Evolutionary conservation across 2,888 invertebrate species (phyloP).

Genomic region (Alloplasta piceator): DNA sequence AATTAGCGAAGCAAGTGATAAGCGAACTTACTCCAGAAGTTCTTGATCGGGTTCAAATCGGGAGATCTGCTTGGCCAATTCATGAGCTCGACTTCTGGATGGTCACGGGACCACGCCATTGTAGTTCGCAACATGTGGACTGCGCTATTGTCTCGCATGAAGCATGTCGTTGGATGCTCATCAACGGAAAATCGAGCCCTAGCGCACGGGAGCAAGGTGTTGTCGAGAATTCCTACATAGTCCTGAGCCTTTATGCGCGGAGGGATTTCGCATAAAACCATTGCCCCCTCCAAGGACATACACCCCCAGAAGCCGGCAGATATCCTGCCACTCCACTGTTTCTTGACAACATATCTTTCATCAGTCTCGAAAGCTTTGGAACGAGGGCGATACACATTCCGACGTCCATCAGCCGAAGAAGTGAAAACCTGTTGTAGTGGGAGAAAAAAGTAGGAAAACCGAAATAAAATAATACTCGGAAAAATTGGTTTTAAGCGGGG

Average conservation of each 20-base stretch:
- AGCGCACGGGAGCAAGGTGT: constrained; percentile 50
- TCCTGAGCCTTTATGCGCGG: constrained; percentile 36
- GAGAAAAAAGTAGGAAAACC: no score
- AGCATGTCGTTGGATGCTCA: constrained; percentile 20
- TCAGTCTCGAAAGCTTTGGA: neutral
- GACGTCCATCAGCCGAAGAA: constrained; percentile 6
- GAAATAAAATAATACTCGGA: no score
- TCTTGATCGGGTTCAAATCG: constrained; percentile 68
- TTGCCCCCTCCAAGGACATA: constrained; percentile 33
- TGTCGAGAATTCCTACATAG: constrained; percentile 55
- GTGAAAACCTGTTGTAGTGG: neutral
- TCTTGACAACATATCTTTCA: neutral
- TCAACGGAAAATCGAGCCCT: constrained; percentile 41
- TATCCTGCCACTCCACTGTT: constrained; percentile 8
- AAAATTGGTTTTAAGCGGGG: no score
- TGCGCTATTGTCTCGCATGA: constrained; percentile 63
- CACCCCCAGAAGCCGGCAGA: constrained; percentile 51
- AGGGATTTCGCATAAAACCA: constrained; percentile 32
- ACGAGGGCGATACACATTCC: neutral
- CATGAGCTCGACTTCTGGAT: constrained; percentile 54
- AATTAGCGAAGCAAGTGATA: neutral
- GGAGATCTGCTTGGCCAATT: constrained; percentile 64
- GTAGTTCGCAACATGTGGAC: constrained; percentile 8
- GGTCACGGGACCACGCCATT: constrained; percentile 55
- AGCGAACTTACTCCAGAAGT: constrained; percentile 28